A percentile compares a stretch with the other conserved stretches of the same genome.
Evolutionary conservation across 2,797 vertebrate species (phyloP).

Genomic region (Cyprinodon diabolis): DNA sequence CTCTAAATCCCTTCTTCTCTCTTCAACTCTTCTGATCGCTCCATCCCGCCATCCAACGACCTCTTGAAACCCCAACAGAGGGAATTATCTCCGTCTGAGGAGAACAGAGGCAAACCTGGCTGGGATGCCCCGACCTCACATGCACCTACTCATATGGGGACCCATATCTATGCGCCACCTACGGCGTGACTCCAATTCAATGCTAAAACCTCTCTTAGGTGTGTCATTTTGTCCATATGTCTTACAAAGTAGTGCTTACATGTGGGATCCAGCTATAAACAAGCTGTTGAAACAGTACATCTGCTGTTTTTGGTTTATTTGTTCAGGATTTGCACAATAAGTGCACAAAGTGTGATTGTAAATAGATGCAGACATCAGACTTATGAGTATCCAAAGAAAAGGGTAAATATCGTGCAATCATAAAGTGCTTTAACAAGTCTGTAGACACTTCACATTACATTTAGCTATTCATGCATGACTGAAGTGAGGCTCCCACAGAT

Average conservation of each 20-base stretch:
- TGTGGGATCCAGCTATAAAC: constrained; percentile 28
- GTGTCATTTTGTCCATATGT: constrained; percentile 15
- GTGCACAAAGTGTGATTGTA: not conserved
- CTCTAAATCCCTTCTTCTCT: constrained; percentile 78
- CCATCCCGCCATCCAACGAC: constrained; percentile 62
- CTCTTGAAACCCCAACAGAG: constrained; percentile 62
- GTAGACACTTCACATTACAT: too few species aligned
- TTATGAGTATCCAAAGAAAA: constrained; percentile 5
- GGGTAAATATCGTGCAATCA: too few species aligned
- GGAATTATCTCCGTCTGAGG: constrained; percentile 72
- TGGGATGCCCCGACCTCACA: constrained; percentile 50
- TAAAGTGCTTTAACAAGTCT: too few species aligned
- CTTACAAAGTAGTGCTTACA: constrained; percentile 21
- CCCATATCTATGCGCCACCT: constrained; percentile 55
- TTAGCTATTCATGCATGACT: too few species aligned
- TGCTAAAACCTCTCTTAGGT: constrained; percentile 34
- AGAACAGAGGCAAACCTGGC: constrained; percentile 58
- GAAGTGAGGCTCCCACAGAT: too few species aligned
- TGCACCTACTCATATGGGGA: constrained; percentile 51
- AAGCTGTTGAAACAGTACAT: constrained; percentile 19
- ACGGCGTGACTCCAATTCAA: constrained; percentile 45
- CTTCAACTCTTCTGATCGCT: constrained; percentile 59
- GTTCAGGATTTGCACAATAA: constrained; percentile 4
- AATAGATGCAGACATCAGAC: constrained; percentile 1
- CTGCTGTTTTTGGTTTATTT: constrained; percentile 10